Evolutionary conservation across 1,140 invertebrate species (phyloP), one percentile per base, ranked within the genome.

Genomic region (Ceratina calcarata): DNA sequence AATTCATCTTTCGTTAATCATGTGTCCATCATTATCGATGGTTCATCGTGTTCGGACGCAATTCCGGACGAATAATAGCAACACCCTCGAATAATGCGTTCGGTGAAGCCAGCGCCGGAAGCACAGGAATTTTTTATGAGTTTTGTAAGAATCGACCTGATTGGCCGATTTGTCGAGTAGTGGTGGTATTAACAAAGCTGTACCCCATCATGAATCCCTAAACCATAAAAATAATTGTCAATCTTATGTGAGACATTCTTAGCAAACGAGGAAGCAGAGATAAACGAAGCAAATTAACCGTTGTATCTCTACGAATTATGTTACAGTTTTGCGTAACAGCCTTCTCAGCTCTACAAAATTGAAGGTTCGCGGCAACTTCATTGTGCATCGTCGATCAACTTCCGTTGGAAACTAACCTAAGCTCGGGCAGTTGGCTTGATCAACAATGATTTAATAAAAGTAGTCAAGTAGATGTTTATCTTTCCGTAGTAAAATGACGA

Each of bases 121-220:
- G 22, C 32, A 71, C 71, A 57, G 65, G 60, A 37, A 81, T 87
- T 86, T 88, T 86, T 87, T 80, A 76, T 58, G 58, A 71, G 64
- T 64, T 77, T 81, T 13, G 66, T 51, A 32, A 78, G 69, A 18
- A 49, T 51, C 7, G 15, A 73, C 69, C 20, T 71, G 66, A 88
- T 88, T 86, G 86, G 78, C 57, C 58, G 71, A 57, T 12, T 32
- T 12, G 60, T 0, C 24, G 61, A 37, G 18, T 79, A 77, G 62
- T 78, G 82, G 72, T 45, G 70, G 62, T 20, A 74, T 60, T 57
- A 74, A 57, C 55, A 37, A 70, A 51, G 69, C 27, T 53, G 60
- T 69, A 60, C 60, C 58, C 62, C 57, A 74, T 68, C 2, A 51
- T 12, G 24, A 45, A 55, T 27, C 49, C 49, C 64, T 55, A 55